These are phyloP conservation scores for Netelia fuscicornis DNA, from an alignment of 2,888 invertebrate species.

Conservation along the genomic window DNA sequence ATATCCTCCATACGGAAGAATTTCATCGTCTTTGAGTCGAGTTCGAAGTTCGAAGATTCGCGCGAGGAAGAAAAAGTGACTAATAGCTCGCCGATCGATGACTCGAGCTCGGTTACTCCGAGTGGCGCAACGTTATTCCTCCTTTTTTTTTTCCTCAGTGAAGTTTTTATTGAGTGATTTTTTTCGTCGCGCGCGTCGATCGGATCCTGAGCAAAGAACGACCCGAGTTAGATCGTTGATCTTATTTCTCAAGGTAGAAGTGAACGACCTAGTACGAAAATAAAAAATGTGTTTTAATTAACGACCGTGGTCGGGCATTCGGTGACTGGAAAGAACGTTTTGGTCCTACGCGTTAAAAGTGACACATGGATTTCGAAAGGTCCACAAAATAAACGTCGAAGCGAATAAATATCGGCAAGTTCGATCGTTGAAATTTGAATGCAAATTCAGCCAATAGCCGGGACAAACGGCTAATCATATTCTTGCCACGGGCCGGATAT, in stretches of 20 bases:
- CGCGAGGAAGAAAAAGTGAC: slow-evolving; percentile 59
- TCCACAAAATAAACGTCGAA: no score
- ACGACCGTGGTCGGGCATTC: no score
- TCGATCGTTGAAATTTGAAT: background rate
- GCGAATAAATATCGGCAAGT: no score
- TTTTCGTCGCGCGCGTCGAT: background rate
- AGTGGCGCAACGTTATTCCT: background rate
- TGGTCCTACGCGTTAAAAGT: no score
- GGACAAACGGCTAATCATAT: background rate
- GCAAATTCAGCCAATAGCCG: background rate
- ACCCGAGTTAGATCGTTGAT: background rate
- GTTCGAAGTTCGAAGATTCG: slow-evolving; percentile 31
- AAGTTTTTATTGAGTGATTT: background rate
- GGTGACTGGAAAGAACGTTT: no score
- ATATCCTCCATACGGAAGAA: background rate
- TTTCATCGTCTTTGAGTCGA: background rate
- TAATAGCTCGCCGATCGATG: slow-evolving; percentile 47
- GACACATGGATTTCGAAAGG: no score
- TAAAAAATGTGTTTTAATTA: no score
- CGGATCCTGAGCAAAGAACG: background rate
- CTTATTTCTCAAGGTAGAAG: no score
- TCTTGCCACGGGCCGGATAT: background rate
- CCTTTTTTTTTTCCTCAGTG: slow-evolving; percentile 8
- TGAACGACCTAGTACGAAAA: no score
- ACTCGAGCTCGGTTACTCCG: background rate